These are phyloP conservation scores for Caloenas nicobarica DNA, from an alignment of 2,113 vertebrate species.

Conservation along the genomic window DNA sequence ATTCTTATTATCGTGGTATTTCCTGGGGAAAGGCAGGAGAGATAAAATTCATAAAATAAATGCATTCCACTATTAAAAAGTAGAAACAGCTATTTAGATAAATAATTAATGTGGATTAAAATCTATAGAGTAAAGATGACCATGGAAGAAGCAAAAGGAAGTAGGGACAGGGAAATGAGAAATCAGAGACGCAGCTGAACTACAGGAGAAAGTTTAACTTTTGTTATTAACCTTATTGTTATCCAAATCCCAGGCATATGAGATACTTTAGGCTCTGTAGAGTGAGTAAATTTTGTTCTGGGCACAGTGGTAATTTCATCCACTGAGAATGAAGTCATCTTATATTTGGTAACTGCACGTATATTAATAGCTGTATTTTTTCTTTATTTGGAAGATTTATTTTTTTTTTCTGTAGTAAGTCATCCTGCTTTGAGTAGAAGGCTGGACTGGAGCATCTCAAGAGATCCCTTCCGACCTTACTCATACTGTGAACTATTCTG, in stretches of 20 bases:
- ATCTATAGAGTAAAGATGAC: background rate
- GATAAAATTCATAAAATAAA: background rate
- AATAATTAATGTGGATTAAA: conserved; percentile 9
- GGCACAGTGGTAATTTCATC: background rate
- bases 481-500: background rate
- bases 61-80: background rate
- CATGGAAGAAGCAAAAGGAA: background rate
- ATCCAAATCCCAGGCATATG: background rate
- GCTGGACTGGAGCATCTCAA: background rate
- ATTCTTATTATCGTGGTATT: background rate
- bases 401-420: background rate
- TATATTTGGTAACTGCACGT: background rate
- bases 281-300: background rate
- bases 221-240: background rate
- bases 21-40: background rate
- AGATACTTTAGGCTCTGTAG: background rate
- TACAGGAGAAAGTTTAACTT: background rate
- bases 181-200: background rate
- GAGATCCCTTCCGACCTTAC: background rate
- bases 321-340: background rate
- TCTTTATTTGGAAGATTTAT: background rate
- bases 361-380: background rate
- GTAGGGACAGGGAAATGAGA: background rate
- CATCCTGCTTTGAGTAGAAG: background rate
- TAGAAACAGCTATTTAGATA: background rate